phyloP scores from a whole-genome alignment of 2,888 invertebrate genomes.

The Melitaea athalia region DNA sequence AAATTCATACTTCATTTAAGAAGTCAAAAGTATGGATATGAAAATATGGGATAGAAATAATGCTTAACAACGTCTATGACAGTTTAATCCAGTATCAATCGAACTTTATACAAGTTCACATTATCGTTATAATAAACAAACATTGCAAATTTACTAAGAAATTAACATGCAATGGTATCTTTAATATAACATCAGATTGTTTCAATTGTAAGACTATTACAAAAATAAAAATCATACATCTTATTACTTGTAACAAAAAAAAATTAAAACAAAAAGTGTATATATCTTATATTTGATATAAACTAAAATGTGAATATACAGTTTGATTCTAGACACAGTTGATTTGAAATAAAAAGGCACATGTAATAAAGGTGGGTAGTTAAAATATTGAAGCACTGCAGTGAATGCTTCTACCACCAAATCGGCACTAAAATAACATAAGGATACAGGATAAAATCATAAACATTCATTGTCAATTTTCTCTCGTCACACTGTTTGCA shows the following conservation, averaged over 20 bases:
- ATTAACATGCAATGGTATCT: slow-evolving; percentile 31
- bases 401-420: slow-evolving; percentile 9
- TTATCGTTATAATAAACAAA: slow-evolving; percentile 63
- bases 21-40: not conserved
- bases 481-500: slow-evolving; percentile 79
- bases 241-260: slow-evolving; percentile 32
- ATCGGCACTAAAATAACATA: slow-evolving; percentile 47
- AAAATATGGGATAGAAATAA: slow-evolving; percentile 32
- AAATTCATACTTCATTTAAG: not conserved
- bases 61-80: slow-evolving; percentile 47
- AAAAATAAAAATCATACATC: slow-evolving; percentile 36
- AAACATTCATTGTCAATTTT: slow-evolving; percentile 61
- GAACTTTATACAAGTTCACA: slow-evolving; percentile 67
- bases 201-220: slow-evolving; percentile 30
- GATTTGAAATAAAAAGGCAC: slow-evolving; percentile 63
- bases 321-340: slow-evolving; percentile 22
- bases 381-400: slow-evolving; percentile 35
- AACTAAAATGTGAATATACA: slow-evolving; percentile 19
- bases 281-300: slow-evolving; percentile 15
- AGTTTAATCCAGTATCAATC: slow-evolving; percentile 77
- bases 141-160: slow-evolving; percentile 44
- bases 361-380: slow-evolving; percentile 69
- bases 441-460: slow-evolving; percentile 59
- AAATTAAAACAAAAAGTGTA: slow-evolving; percentile 25
- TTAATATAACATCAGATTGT: slow-evolving; percentile 20